Conservation (phyloP, 2,888 invertebrate species). For the Phyllotreta striolata region DNA sequence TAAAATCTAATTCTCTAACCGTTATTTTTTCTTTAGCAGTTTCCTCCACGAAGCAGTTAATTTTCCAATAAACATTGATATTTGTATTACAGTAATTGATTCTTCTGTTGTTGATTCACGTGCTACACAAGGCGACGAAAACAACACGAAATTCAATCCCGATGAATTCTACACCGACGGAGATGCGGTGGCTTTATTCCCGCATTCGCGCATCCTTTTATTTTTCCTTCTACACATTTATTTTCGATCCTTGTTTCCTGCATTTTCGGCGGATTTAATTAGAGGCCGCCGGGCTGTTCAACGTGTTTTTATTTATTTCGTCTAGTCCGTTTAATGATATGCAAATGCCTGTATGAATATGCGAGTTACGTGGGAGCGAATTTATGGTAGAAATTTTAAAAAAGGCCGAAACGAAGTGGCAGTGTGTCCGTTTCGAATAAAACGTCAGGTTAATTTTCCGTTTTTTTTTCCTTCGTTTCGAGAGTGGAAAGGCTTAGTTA, state of each 20-base stretch:
- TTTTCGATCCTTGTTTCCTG: conserved; percentile 28
- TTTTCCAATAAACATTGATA: too few species aligned
- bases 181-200: conserved; percentile 13
- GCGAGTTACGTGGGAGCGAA: conserved; percentile 30
- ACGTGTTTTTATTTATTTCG: conserved; percentile 43
- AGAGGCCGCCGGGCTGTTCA: conserved; percentile 38
- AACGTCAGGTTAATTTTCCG: conserved; percentile 1
- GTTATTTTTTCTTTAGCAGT: too few species aligned
- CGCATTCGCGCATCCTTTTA: neutral
- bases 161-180: neutral
- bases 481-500: conserved; percentile 1
- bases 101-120: too few species aligned
- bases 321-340: conserved; percentile 41
- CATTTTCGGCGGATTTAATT: conserved; percentile 46
- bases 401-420: conserved; percentile 7
- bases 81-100: too few species aligned
- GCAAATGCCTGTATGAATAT: conserved; percentile 35
- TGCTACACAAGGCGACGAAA: too few species aligned
- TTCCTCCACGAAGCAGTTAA: too few species aligned
- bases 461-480: conserved; percentile 2
- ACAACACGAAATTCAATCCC: too few species aligned
- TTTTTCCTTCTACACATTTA: neutral
- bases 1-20: too few species aligned
- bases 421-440: conserved; percentile 8
- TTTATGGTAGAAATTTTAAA: conserved; percentile 24